Base-by-base conservation (phyloP, 2,797 vertebrate genomes). In the Champsocephalus esox region DNA sequence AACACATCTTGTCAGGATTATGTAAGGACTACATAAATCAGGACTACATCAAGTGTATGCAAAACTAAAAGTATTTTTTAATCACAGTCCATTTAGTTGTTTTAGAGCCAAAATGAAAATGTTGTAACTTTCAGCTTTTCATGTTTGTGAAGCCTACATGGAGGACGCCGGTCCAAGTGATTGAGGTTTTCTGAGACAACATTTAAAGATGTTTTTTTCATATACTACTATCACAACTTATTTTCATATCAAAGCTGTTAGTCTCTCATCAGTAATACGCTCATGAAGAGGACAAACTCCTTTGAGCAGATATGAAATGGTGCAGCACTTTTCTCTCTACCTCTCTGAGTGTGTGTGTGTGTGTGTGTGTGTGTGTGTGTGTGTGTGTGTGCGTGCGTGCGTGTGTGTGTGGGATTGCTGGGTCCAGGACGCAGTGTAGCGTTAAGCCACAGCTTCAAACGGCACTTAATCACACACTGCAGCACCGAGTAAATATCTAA, bases 391-490 rank as follows among this genome's bases (percentile, higher is more conserved):
- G 71, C 60, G 82, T 34, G 28, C 19, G 56, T 83, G 71, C 57
- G 81, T 80, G 79, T 78, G 73, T 38, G 41, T 67, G 16, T 77
- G 63, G 79, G 87, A 84, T 81, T 85, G 77, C 66, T 80, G 79
- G 77, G 86, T 88, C 76, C 80, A 84, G 69, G 70, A 88, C 11
- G 78, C 87, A 83, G 70, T 45, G 73, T 87, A 84, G 85, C 77
- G 56, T 84, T 85, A 90, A 88, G 70, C 83, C 84, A 79, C 66
- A 45, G 78, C 86, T 89, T 91, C 90, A 87, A 91, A 80, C 86
- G 21, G 68, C 82, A 92, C 87, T 92, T 93, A 91, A 92, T 93
- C 91, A 92, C 88, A 92, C 86, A 89, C 84, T 87, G 90, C 87
- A 88, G 86, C 84, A 70, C 82, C n/a, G 38, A 87, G 88, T 88